Conservation (phyloP, 2,888 invertebrate genomes). For the Prenolepis imparis region DNA sequence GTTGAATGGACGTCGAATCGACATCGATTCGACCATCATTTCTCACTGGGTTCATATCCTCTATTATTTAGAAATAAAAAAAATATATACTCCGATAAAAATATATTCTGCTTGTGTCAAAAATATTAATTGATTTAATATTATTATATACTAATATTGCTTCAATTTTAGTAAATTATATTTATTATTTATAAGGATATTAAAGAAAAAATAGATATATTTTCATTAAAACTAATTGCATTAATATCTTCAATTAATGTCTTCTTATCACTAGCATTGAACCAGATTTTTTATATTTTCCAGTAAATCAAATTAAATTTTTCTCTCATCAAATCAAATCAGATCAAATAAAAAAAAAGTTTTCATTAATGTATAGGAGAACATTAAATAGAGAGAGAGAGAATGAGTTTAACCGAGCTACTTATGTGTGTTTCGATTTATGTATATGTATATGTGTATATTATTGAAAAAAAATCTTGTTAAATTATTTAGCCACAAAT, state of each 20-base stretch:
- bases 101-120: neutral
- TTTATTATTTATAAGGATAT: neutral
- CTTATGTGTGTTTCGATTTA: neutral
- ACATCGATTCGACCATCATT: too few relatives aligned
- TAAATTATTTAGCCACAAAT: neutral
- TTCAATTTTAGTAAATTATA: neutral
- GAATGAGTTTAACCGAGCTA: neutral
- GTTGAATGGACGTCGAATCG: too few relatives aligned
- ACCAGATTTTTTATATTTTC: neutral
- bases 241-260: neutral
- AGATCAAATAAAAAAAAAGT: too few relatives aligned
- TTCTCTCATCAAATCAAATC: too few relatives aligned
- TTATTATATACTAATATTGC: neutral
- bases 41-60: too few relatives aligned
- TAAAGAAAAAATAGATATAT: neutral
- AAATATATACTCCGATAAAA: neutral
- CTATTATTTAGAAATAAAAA: neutral
- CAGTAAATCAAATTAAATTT: neutral
- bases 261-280: neutral
- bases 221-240: neutral
- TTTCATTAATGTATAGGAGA: neutral
- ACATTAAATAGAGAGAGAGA: neutral
- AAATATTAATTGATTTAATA: neutral
- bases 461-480: neutral
- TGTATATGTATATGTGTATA: neutral